Evolutionary conservation across 2,797 vertebrate species (phyloP).

Genomic region (Thripadectes ignobilis): DNA sequence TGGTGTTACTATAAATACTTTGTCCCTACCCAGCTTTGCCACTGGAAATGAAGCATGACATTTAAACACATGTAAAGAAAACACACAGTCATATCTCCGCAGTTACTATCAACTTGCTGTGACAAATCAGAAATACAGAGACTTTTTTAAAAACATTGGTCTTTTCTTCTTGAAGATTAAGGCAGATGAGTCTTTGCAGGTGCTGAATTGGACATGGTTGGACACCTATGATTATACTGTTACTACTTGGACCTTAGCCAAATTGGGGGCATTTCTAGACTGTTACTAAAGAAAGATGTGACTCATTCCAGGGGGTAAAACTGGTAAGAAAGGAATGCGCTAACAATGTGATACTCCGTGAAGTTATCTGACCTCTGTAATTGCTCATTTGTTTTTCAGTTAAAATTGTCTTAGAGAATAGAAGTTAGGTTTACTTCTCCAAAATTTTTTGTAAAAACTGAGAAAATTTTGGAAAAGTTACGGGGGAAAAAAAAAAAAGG

Average conservation of each 20-base stretch:
- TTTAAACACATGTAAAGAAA: neutral
- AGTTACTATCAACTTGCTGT: neutral
- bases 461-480: neutral
- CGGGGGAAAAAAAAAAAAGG: neutral
- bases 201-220: neutral
- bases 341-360: neutral
- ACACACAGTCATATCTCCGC: neutral
- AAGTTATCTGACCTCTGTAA: neutral
- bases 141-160: accelerated
- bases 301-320: neutral
- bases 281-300: neutral
- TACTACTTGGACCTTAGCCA: neutral
- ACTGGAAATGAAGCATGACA: neutral
- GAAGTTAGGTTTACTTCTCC: neutral
- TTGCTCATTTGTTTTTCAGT: neutral
- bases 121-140: neutral
- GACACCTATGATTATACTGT: neutral
- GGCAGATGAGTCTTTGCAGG: neutral
- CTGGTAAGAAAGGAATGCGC: neutral
- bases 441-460: neutral
- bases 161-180: neutral
- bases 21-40: neutral
- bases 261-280: neutral
- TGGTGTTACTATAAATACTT: neutral
- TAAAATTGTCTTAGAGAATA: neutral